These are phyloP conservation scores for Smutsia gigantea DNA, from an alignment of 2,797 vertebrate species.

Conservation along the genomic window DNA sequence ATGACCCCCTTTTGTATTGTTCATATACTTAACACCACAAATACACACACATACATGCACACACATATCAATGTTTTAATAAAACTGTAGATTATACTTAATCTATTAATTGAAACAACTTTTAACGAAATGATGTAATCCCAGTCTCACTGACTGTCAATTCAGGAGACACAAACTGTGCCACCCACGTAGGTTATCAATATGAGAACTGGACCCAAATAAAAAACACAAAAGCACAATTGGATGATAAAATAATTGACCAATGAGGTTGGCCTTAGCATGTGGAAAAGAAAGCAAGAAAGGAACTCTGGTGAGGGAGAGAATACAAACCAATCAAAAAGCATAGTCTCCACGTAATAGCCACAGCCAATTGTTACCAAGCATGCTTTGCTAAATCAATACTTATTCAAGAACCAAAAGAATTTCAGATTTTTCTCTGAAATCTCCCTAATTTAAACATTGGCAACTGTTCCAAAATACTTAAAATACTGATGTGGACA, in stretches of 20 bases:
- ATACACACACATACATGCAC: background rate
- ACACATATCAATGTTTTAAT: background rate
- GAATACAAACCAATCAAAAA: background rate
- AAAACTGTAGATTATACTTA: background rate
- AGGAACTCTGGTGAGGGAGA: background rate
- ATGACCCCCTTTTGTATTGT: background rate
- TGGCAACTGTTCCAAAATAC: background rate
- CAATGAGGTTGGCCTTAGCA: background rate
- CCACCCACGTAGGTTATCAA: no score
- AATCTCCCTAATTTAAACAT: background rate
- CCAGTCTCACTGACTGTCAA: background rate
- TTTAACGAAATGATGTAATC: background rate
- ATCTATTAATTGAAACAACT: background rate
- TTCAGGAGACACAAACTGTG: background rate
- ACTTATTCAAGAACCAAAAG: background rate
- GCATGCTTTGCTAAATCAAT: background rate
- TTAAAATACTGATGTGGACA: constrained; percentile 35
- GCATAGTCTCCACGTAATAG: background rate
- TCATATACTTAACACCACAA: background rate
- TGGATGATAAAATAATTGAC: background rate
- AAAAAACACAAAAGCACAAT: background rate
- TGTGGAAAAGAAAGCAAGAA: background rate
- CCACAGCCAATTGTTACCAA: background rate
- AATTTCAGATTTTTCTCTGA: background rate
- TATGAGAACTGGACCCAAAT: background rate